These are phyloP conservation scores for Limnephilus marmoratus DNA, from an alignment of 2,888 invertebrate genomes.

Conservation along the genomic window DNA sequence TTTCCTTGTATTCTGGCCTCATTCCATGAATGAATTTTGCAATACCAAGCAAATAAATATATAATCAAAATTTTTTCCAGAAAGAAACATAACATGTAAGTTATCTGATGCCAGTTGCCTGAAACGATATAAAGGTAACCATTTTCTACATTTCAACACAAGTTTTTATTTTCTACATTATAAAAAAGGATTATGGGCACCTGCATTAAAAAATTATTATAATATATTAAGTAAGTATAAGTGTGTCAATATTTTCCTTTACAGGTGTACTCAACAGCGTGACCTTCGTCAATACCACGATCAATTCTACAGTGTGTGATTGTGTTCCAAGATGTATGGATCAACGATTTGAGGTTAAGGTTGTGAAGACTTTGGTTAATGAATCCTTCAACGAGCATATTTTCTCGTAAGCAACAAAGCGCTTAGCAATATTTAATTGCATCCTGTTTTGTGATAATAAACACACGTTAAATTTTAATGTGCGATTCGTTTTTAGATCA, in stretches of 20 bases:
- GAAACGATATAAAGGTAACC: conserved; percentile 16
- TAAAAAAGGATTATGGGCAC: too few relatives aligned
- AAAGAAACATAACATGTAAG: background rate
- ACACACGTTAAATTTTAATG: background rate
- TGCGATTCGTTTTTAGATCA: background rate
- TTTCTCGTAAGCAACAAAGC: background rate
- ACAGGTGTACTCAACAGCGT: background rate
- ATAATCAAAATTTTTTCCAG: background rate
- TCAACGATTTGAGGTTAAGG: background rate
- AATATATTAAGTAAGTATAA: too few relatives aligned
- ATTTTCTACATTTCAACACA: background rate
- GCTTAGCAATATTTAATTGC: too few relatives aligned
- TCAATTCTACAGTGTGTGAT: conserved; percentile 11
- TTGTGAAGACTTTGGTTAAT: background rate
- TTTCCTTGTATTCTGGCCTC: too few relatives aligned
- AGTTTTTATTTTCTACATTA: too few relatives aligned
- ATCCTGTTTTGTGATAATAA: too few relatives aligned
- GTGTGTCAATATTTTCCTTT: background rate
- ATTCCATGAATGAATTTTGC: too few relatives aligned
- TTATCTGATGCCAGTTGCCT: conserved; percentile 19
- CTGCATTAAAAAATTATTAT: background rate
- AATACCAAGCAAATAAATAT: background rate
- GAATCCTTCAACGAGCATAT: background rate
- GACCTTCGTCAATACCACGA: background rate
- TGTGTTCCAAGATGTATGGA: conserved; percentile 22